Evolutionary conservation across 23 tunicate genomes (phyloP), one percentile per base, ranked within the genome.

Genomic region (Ascidia mentula): DNA sequence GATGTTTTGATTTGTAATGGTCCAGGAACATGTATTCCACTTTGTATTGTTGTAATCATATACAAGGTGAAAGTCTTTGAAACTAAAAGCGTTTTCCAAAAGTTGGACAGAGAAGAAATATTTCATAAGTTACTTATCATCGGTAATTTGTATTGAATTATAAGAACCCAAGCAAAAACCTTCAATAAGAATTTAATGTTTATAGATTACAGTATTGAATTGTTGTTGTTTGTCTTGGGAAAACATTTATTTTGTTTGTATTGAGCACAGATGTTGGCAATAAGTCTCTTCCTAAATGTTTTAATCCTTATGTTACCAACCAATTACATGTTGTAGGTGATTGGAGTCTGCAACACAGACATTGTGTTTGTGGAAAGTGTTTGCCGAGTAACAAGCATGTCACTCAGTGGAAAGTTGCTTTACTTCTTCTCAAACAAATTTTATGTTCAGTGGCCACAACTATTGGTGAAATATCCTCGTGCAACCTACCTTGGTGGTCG

Each of bases 1-100:
- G 99, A 95, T 60, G 40, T 89, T 34, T n/a, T 95, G 12, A 72
- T 95, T 17, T 82, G 94, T 78, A 95, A 89, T 85, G 99, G 99
- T 17, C 99, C 99, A 31, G 99, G 99, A 35, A 95, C 99, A 18
- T 89, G 99, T 69, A 85, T 95, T n/a, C 99, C 99, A 32, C 38
- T 95, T 15, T 85, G 94, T 77, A 40, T 81, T 36, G 82, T 82
- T 72, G 87, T 76, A 31, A 69, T 89, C 0, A 30, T 89, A 34
- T 89, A 80, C 81, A 85, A 95, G 79, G 99, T 95, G 36, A 46
- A 72, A 45, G 22, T 42, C 15, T 42, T 42, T 42, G 53, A n/a
- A n/a, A n/a, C n/a, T n/a, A n/a, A n/a, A n/a, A n/a, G n/a, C n/a
- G n/a, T n/a, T n/a, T n/a, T n/a, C n/a, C n/a, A n/a, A n/a, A n/a